Percentiles rank a stretch among this genome's conserved stretches.
phyloP scores from a whole-genome alignment of 2,888 invertebrate species.

The Cephus sareptanus region DNA sequence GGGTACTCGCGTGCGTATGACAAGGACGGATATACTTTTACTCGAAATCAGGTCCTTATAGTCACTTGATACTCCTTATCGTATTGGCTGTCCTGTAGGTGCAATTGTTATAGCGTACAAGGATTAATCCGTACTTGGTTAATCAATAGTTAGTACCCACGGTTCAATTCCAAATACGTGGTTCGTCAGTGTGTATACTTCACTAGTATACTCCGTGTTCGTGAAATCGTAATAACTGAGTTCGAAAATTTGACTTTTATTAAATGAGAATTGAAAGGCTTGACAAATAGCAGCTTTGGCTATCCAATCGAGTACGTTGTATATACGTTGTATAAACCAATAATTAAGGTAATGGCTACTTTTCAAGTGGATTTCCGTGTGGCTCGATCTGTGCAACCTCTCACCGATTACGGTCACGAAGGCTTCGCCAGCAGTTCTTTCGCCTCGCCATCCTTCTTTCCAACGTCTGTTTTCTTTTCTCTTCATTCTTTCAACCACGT shows the following conservation, averaged over 20 bases:
- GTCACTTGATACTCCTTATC: too few species aligned
- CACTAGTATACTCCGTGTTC: neutral
- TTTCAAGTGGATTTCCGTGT: conserved; percentile 64
- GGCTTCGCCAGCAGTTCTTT: conserved; percentile 21
- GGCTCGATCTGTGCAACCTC: conserved; percentile 50
- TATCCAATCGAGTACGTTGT: neutral
- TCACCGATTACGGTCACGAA: conserved; percentile 60
- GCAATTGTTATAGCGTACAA: too few species aligned
- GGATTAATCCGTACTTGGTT: neutral
- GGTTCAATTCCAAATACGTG: neutral
- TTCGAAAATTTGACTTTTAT: neutral
- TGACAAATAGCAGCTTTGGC: neutral
- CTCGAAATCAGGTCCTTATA: too few species aligned
- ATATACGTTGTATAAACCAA: conserved; percentile 43
- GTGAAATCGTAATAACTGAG: neutral
- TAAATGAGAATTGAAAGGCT: neutral
- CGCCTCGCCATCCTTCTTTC: neutral
- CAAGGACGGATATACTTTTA: too few species aligned
- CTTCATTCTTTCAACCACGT: neutral
- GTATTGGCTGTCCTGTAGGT: too few species aligned
- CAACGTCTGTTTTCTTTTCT: neutral
- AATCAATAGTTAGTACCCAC: neutral
- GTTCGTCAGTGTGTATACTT: neutral
- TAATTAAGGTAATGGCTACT: conserved; percentile 65
- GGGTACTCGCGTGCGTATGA: too few species aligned